Evolutionary conservation across 1,140 invertebrate genomes (phyloP).

Genomic region (Apis dorsata): DNA sequence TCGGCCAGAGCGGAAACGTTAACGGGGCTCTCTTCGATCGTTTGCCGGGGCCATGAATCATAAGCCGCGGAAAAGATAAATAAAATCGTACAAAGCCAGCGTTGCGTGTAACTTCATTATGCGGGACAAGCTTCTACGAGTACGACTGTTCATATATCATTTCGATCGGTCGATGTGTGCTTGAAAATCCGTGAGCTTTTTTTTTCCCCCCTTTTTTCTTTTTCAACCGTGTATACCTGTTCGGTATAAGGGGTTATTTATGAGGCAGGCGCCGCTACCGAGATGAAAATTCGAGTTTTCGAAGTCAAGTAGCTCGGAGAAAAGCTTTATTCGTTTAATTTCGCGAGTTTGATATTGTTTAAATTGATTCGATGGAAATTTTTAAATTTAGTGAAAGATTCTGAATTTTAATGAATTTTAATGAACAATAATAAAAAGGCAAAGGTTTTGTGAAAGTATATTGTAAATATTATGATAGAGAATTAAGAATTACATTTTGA

Average conservation of each 20-base stretch:
- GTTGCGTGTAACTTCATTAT: constrained; percentile 51
- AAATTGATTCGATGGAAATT: no score
- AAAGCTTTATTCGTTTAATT: no score
- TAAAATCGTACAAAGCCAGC: constrained; percentile 45
- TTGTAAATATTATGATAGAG: no score
- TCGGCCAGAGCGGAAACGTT: constrained; percentile 33
- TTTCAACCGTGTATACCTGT: constrained; percentile 24
- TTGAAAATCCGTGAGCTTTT: constrained; percentile 33
- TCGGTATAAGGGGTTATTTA: constrained; percentile 32
- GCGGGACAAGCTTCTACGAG: constrained; percentile 43
- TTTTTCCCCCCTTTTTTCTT: background rate
- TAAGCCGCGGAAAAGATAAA: constrained; percentile 45
- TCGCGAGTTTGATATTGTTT: no score
- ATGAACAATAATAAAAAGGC: no score
- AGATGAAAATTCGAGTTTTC: constrained; percentile 32
- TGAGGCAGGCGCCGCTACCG: constrained; percentile 24
- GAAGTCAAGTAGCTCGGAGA: background rate
- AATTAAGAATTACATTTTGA: no score
- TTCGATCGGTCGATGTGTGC: constrained; percentile 34
- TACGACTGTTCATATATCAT: constrained; percentile 47
- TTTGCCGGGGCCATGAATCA: constrained; percentile 32
- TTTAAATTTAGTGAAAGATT: no score
- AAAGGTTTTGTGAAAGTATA: no score
- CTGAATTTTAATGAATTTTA: no score
- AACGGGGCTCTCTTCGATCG: constrained; percentile 31